phyloP scores from a whole-genome alignment of 2,888 invertebrate species.

The Phasia obesa region DNA sequence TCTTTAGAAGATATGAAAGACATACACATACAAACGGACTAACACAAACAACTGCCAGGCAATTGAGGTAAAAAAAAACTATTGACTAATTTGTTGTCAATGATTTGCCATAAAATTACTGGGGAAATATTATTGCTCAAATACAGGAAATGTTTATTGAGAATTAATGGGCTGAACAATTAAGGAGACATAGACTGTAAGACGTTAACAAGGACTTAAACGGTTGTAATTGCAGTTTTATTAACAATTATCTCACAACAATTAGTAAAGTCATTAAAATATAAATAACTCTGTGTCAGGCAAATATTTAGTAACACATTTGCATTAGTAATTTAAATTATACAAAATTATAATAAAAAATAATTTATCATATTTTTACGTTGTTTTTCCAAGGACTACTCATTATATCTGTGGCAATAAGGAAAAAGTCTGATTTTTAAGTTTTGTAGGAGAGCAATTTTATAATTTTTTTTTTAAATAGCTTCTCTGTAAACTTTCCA shows the following conservation, averaged over 20 bases:
- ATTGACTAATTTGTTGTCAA: slow-evolving; percentile 63
- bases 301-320: too few relatives aligned
- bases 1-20: slow-evolving; percentile 14
- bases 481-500: too few relatives aligned
- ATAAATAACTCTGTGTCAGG: too few relatives aligned
- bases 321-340: too few relatives aligned
- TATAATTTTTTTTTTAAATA: too few relatives aligned
- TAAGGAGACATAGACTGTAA: slow-evolving; percentile 14
- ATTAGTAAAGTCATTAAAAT: not conserved
- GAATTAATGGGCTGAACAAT: slow-evolving; percentile 52
- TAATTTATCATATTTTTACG: too few relatives aligned
- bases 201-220: slow-evolving; percentile 22
- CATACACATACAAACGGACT: not conserved
- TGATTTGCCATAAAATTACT: slow-evolving; percentile 57
- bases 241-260: slow-evolving; percentile 19
- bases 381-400: too few relatives aligned
- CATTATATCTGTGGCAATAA: too few relatives aligned
- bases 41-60: not conserved
- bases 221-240: slow-evolving; percentile 27
- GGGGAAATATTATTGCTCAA: slow-evolving; percentile 33
- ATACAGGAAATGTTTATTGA: slow-evolving; percentile 63
- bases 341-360: too few relatives aligned
- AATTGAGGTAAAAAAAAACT: slow-evolving; percentile 48
- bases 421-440: too few relatives aligned
- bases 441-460: too few relatives aligned